Conservation (phyloP, 2,797 vertebrate species). For the Gastrophryne carolinensis region DNA sequence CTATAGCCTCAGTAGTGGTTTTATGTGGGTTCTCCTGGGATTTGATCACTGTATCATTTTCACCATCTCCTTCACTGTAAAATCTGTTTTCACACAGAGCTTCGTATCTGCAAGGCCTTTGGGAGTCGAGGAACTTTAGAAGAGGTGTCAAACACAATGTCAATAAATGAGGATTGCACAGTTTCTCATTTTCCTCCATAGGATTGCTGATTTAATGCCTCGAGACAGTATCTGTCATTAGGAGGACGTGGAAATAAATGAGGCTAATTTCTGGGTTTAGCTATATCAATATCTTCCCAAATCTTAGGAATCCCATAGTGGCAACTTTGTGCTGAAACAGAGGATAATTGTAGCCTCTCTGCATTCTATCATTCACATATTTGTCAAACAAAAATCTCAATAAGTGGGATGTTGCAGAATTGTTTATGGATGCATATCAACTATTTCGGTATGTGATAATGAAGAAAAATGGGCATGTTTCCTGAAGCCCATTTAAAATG, state of each 20-base stretch:
- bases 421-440: background rate
- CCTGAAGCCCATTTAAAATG: background rate
- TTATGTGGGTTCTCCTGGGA: conserved; percentile 10
- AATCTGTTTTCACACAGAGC: conserved; percentile 72
- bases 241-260: conserved; percentile 79
- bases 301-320: conserved; percentile 58
- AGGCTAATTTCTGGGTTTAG: conserved; percentile 79
- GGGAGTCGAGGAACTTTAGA: conserved; percentile 60
- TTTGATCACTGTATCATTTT: conserved; percentile 38
- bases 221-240: conserved; percentile 75
- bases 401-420: background rate
- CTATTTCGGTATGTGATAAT: background rate
- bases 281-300: conserved; percentile 77
- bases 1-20: background rate
- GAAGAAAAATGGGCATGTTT: no score
- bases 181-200: conserved; percentile 63
- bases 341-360: conserved; percentile 19
- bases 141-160: conserved; percentile 65
- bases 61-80: conserved; percentile 36
- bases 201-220: conserved; percentile 73
- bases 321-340: conserved; percentile 43
- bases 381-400: conserved; percentile 18
- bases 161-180: conserved; percentile 68
- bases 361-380: conserved; percentile 46
- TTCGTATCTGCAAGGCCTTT: conserved; percentile 65